Evolutionary conservation across 2,113 vertebrate species (phyloP), one percentile per base, ranked within the genome.

Genomic region (Python bivittatus): DNA sequence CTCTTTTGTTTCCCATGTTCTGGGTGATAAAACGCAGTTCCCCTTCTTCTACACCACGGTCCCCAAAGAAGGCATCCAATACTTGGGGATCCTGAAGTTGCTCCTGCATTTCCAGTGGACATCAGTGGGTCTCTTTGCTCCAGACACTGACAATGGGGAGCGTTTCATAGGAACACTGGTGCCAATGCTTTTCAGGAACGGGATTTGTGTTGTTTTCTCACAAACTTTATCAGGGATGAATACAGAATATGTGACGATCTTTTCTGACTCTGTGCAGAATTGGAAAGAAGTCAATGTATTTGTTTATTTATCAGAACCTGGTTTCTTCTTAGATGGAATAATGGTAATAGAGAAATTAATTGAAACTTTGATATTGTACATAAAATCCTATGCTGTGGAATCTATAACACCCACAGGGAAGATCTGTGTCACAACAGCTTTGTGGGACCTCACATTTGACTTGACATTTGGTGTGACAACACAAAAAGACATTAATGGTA

Each of bases 241-340:
- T 8, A 79, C n/a, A 3, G 15, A 57, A 57, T 4, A 57, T 20
- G 0, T 57, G 17, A 57, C 3, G 15, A 17, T 57, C 15, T 3
- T 17, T 57, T 2, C 1, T 57, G 15, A 0, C 56, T 0, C 6
- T 8, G 0, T 79, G 8, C 0, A 38, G 33, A 79, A 38, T 0
- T 79, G 68, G 68, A 79, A 79, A 79, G 2, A 38, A 0, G 68
- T 38, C 15, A 79, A 79, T 79, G 68, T 79, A 79, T 79, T 79
- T 79, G 20, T 79, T 79, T 79, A 79, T 79, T 79, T 79, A 38
- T 79, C 68, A 79, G 68, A 79, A 79, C 1, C 33, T 2, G 68
- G 68, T 20, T 79, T 79, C 68, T 79, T 79, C 38, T 3, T 3
- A 9, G 33, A 79, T 38, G 68, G 68, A 38, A 79, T 79, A 79